Conservation (phyloP, 2,888 invertebrate species). For the Drosophila nr. perissopoda region DNA sequence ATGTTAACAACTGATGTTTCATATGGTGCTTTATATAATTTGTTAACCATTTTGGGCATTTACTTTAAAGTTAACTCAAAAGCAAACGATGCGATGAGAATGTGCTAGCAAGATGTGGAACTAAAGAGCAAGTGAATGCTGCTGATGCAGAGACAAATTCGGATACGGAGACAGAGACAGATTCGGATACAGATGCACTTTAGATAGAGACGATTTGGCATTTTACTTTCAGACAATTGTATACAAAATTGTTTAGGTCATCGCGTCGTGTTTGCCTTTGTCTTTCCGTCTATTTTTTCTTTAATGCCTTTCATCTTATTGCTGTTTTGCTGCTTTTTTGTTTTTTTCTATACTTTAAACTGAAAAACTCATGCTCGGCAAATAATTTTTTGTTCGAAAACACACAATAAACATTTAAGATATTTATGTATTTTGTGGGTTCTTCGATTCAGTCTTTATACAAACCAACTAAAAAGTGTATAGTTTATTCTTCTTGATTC, state of each 20-base stretch:
- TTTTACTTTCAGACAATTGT: constrained; percentile 71
- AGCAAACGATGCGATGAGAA: constrained; percentile 32
- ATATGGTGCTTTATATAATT: constrained; percentile 41
- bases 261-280: constrained; percentile 49
- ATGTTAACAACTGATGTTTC: neutral
- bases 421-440: constrained; percentile 4
- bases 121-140: constrained; percentile 15
- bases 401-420: constrained; percentile 17
- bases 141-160: constrained; percentile 4
- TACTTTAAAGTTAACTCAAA: constrained; percentile 12
- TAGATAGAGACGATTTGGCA: constrained; percentile 57
- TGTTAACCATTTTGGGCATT: constrained; percentile 32
- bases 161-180: constrained; percentile 1
- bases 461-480: neutral
- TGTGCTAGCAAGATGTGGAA: constrained; percentile 41
- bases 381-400: constrained; percentile 13
- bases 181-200: constrained; percentile 6
- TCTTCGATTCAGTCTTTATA: neutral
- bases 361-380: constrained; percentile 23
- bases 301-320: constrained; percentile 24
- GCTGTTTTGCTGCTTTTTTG: constrained; percentile 28
- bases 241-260: constrained; percentile 73
- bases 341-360: constrained; percentile 18
- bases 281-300: neutral
- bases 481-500: neutral